phyloP scores from a whole-genome alignment of 92 coral and sea anemone species.

The Montipora capitata region DNA sequence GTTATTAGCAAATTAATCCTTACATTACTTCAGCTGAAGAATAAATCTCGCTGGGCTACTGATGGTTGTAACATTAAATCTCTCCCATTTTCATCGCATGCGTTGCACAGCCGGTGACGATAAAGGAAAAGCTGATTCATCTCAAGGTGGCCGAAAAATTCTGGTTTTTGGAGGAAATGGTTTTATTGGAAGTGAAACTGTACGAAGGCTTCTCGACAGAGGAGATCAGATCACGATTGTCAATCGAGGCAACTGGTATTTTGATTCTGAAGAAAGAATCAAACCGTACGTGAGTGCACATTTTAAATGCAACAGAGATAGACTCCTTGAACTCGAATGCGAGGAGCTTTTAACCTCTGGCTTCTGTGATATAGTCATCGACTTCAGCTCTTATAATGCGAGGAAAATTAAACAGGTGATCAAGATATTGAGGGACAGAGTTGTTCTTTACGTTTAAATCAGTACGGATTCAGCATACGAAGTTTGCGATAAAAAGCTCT shows the following conservation, averaged over 20 bases:
- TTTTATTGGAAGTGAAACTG: too few relatives aligned
- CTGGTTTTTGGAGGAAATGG: slow-evolving; percentile 98
- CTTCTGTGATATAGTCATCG: slow-evolving; percentile 89
- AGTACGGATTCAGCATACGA: slow-evolving; percentile 95
- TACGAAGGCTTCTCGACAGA: too few relatives aligned
- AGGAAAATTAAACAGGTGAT: slow-evolving; percentile 85
- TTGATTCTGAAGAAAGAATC: slow-evolving; percentile 90
- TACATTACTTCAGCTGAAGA: background rate
- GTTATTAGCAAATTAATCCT: background rate
- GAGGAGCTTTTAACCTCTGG: slow-evolving; percentile 83
- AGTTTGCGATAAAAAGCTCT: slow-evolving; percentile 90
- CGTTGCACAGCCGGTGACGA: background rate
- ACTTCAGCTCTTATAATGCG: slow-evolving; percentile 91
- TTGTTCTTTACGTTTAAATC: slow-evolving; percentile 92
- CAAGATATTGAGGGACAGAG: slow-evolving; percentile 75
- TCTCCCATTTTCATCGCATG: background rate
- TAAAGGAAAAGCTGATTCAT: background rate
- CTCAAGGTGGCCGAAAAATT: slow-evolving; percentile 59
- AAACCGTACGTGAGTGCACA: slow-evolving; percentile 81
- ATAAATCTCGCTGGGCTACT: background rate
- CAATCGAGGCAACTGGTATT: slow-evolving; percentile 96
- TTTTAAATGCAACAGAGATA: slow-evolving; percentile 90
- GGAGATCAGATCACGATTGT: slow-evolving; percentile 85
- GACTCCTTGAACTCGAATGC: slow-evolving; percentile 86
- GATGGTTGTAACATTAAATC: background rate